Evolutionary conservation across 2,797 vertebrate species (phyloP).

Genomic region (Peromyscus nudipes): DNA sequence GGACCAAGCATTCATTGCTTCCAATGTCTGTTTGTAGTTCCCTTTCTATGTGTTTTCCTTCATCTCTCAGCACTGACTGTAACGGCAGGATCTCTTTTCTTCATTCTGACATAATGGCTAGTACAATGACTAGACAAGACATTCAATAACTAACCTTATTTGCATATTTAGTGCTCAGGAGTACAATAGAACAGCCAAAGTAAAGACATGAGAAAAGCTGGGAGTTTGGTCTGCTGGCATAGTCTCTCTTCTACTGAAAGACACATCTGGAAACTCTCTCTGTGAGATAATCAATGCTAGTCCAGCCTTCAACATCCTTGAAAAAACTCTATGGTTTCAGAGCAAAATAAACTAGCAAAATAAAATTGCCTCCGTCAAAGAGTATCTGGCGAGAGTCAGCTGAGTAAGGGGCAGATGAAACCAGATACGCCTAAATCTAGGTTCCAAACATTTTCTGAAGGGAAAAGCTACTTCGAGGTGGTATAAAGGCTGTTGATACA

Average conservation of each 20-base stretch:
- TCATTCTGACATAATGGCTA: background rate
- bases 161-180: background rate
- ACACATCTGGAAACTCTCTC: background rate
- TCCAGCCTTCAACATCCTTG: background rate
- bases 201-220: background rate
- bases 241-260: slow-evolving; percentile 26
- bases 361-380: background rate
- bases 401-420: background rate
- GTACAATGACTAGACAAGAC: background rate
- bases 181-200: background rate
- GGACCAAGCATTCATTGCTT: background rate
- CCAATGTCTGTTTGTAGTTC: background rate
- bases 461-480: background rate
- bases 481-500: background rate
- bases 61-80: background rate
- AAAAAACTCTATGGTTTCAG: background rate
- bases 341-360: background rate
- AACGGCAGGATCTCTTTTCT: background rate
- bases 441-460: background rate
- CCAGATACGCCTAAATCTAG: rapidly evolving
- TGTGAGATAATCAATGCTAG: background rate
- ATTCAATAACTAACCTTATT: background rate
- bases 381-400: background rate
- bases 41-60: background rate
- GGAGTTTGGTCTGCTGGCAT: background rate